Evolutionary conservation across 1,140 invertebrate species (phyloP).

Genomic region (Trichogramma pretiosum): DNA sequence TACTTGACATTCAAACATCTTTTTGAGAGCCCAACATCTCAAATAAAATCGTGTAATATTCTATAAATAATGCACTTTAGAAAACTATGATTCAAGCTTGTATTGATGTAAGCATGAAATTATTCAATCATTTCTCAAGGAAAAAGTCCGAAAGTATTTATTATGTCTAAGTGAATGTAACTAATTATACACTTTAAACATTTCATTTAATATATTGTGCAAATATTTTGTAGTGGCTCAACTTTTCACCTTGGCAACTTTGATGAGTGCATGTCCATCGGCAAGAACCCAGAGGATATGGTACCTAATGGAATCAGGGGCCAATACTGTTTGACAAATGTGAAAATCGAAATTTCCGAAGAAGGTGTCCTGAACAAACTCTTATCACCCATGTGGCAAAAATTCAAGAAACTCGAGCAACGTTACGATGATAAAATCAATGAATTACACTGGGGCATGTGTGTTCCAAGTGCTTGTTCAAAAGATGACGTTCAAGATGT

Average conservation of each 20-base stretch:
- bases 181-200: no score
- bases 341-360: slow-evolving; percentile 35
- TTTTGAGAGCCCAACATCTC: no score
- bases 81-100: no score
- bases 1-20: no score
- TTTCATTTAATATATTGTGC: no score
- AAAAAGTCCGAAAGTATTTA: no score
- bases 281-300: slow-evolving; percentile 22
- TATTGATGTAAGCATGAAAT: no score
- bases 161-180: no score
- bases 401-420: slow-evolving; percentile 24
- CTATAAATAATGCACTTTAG: no score
- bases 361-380: slow-evolving; percentile 2
- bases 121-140: no score
- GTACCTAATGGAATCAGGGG: slow-evolving; percentile 37
- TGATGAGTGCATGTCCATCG: slow-evolving; percentile 53
- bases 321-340: slow-evolving; percentile 55
- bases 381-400: slow-evolving; percentile 24
- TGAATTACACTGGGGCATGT: slow-evolving; percentile 54
- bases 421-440: slow-evolving; percentile 41
- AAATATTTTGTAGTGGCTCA: slow-evolving; percentile 50
- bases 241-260: slow-evolving; percentile 60
- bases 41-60: no score
- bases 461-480: slow-evolving; percentile 51
- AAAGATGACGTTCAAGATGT: slow-evolving; percentile 45